Conservation (phyloP, 2,113 vertebrate genomes). For the Vulpes lagopus region DNA sequence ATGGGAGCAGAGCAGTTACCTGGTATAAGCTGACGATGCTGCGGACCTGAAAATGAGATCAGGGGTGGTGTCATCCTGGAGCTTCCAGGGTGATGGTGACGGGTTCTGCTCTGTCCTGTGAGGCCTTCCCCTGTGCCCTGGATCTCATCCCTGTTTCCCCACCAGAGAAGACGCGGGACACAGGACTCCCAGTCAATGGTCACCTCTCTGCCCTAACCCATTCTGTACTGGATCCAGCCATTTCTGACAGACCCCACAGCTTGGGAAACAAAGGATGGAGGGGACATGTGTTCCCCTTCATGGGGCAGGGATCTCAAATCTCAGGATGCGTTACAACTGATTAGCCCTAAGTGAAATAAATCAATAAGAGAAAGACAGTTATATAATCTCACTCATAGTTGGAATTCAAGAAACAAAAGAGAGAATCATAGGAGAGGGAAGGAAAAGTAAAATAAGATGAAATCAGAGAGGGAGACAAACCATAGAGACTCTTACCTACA, state of each 20-base stretch:
- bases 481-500: background rate
- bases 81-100: rapidly evolving
- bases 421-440: background rate
- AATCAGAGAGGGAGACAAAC: background rate
- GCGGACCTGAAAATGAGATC: rapidly evolving
- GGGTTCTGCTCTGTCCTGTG: rapidly evolving
- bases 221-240: rapidly evolving
- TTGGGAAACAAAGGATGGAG: rapidly evolving
- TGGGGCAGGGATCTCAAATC: background rate
- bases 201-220: background rate
- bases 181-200: no score
- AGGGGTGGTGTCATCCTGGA: rapidly evolving
- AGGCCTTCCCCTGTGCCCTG: background rate
- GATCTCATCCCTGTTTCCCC: background rate
- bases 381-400: background rate
- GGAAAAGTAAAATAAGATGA: background rate
- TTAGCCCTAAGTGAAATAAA: background rate
- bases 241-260: rapidly evolving
- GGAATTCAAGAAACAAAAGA: background rate
- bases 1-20: background rate
- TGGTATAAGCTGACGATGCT: rapidly evolving
- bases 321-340: background rate
- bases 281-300: rapidly evolving
- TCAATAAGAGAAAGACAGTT: background rate
- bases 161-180: rapidly evolving